Base-by-base conservation (phyloP, 2,888 invertebrate species). In the Calephelis perditalis region DNA sequence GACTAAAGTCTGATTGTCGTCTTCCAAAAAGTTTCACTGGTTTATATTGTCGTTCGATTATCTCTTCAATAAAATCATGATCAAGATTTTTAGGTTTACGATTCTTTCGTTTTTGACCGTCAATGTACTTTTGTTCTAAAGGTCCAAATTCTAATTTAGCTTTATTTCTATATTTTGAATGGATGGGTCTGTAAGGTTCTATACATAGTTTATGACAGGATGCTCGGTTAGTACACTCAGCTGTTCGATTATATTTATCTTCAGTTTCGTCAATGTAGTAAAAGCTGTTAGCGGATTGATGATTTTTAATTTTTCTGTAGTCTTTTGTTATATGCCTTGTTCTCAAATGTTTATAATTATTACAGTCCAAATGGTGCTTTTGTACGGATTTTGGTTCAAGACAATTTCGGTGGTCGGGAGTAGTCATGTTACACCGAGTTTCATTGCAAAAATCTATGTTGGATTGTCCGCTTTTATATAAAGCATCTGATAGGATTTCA, bases 41-140 rank as follows among this genome's bases (percentile, higher is more conserved):
- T 62, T 71, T 81, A 63, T 89, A 89, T 69, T 89, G 89, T 59
- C 76, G 74, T 65, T 70, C 78, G 45, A 89, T 86, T 63, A 89
- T 83, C 60, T 87, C 84, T 36, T 78, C 76, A 68, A 88, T 89
- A 64, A 80, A 89, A 58, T 85, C 78, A 62, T 79, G 69, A 67
- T 86, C 84, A 52, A 43, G 43, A 12, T 58, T 43, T n/a, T 52
- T 43, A 44, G 26, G n/a, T 43, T 46, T 60, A 60, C 15, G n/a
- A 2, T 26, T 73, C 40, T 43, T 66, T 46, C 65, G 62, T 62
- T 61, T 62, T 9, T 57, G 57, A 44, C 45, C 47, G 5, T 71
- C 69, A 66, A 75, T 73, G 36, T 65, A 60, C 47, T 59, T 66
- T 49, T 64, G 68, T 52, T 71, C 67, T 26, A 59, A 61, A 54